These are phyloP conservation scores for Agraylea sexmaculata DNA, from an alignment of 1,140 invertebrate genomes.

Conservation along the genomic window DNA sequence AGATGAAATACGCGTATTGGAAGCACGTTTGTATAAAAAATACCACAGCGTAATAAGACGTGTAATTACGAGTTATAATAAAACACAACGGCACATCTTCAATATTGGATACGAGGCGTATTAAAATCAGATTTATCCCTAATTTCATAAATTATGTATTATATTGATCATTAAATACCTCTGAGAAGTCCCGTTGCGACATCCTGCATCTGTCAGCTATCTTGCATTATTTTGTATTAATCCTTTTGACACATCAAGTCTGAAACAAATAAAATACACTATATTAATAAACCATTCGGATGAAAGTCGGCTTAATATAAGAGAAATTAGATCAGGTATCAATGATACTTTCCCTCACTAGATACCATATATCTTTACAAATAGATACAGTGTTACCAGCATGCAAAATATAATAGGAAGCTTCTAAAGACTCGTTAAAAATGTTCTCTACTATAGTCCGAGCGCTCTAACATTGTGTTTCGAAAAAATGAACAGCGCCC, in stretches of 20 bases:
- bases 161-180: constrained; percentile 29
- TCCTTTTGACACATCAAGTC: background rate
- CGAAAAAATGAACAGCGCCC: no score
- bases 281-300: background rate
- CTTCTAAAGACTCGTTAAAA: no score
- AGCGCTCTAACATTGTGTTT: no score
- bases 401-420: constrained; percentile 3
- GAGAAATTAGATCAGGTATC: background rate
- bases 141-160: background rate
- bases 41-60: background rate
- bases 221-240: background rate
- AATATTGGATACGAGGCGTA: background rate
- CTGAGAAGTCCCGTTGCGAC: constrained; percentile 44
- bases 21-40: background rate
- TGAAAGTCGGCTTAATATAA: background rate
- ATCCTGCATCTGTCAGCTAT: constrained; percentile 20
- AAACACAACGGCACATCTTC: background rate
- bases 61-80: background rate
- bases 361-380: background rate
- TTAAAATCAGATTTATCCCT: background rate
- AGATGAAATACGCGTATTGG: background rate
- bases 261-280: constrained; percentile 1
- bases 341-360: background rate
- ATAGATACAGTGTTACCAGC: background rate
- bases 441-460: no score